A percentile compares a stretch with the other conserved stretches of the same genome.
phyloP scores from a whole-genome alignment of 2,888 invertebrate species.

The Ectropis crepuscularia region DNA sequence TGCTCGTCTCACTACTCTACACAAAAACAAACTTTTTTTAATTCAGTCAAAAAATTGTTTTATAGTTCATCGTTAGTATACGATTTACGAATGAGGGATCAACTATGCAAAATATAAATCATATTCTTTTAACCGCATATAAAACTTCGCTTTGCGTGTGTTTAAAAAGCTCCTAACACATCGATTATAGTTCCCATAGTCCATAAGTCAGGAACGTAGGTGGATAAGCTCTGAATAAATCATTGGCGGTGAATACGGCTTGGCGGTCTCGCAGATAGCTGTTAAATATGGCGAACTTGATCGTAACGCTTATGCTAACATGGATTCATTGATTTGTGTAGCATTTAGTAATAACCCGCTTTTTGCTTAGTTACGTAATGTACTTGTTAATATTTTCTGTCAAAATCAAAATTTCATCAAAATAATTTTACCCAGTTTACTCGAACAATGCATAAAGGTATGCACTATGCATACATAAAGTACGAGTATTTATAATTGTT shows the following conservation, averaged over 20 bases:
- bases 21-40: too few relatives aligned
- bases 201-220: slow-evolving; percentile 67
- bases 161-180: slow-evolving; percentile 38
- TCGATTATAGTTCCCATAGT: slow-evolving; percentile 45
- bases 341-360: neutral
- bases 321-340: slow-evolving; percentile 52
- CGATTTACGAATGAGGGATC: neutral
- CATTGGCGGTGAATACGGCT: slow-evolving; percentile 76
- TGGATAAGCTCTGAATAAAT: slow-evolving; percentile 80
- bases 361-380: neutral
- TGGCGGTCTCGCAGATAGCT: slow-evolving; percentile 71
- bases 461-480: too few relatives aligned
- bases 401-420: too few relatives aligned
- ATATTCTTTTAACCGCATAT: neutral
- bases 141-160: slow-evolving; percentile 14
- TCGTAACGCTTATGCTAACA: slow-evolving; percentile 73
- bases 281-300: slow-evolving; percentile 76
- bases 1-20: too few relatives aligned
- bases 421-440: too few relatives aligned
- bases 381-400: too few relatives aligned
- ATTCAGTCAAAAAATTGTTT: too few relatives aligned
- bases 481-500: too few relatives aligned
- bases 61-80: too few relatives aligned
- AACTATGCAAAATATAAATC: neutral
- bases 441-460: too few relatives aligned